Conservation (phyloP, 2,888 invertebrate genomes). For the Bellardia pandia region DNA sequence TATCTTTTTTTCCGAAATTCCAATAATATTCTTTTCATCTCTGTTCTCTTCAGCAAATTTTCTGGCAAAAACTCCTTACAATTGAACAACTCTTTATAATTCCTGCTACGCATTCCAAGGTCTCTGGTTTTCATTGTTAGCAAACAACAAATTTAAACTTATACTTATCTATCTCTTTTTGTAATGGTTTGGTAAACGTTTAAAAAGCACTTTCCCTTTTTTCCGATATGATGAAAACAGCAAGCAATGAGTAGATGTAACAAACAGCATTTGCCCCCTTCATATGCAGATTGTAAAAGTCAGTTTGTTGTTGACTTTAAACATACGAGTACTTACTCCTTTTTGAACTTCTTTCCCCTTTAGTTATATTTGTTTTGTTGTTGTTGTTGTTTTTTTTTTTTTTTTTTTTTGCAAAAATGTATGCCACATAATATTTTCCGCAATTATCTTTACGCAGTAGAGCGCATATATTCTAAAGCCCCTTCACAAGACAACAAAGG, state of each 20-base stretch:
- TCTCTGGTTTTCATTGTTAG: constrained; percentile 9
- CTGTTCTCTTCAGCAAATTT: neutral
- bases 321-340: neutral
- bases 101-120: neutral
- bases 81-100: constrained; percentile 34
- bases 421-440: constrained; percentile 65
- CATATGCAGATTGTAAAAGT: constrained; percentile 43
- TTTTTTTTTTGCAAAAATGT: constrained; percentile 32
- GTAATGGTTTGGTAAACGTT: constrained; percentile 51
- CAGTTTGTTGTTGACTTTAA: constrained; percentile 3
- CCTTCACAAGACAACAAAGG: constrained; percentile 15
- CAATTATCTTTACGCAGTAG: constrained; percentile 69
- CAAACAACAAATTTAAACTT: constrained; percentile 14
- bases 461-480: constrained; percentile 62
- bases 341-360: constrained; percentile 34
- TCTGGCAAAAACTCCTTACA: constrained; percentile 16
- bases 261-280: neutral
- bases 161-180: constrained; percentile 23
- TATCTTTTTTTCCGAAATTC: neutral
- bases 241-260: constrained; percentile 11
- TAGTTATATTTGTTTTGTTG: neutral
- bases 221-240: neutral
- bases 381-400: neutral
- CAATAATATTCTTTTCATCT: constrained; percentile 21
- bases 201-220: constrained; percentile 51